A percentile compares a stretch with the other conserved stretches of the same genome.
Evolutionary conservation across 2,888 invertebrate species (phyloP).

Genomic region (Ormyrus nitidulus): DNA sequence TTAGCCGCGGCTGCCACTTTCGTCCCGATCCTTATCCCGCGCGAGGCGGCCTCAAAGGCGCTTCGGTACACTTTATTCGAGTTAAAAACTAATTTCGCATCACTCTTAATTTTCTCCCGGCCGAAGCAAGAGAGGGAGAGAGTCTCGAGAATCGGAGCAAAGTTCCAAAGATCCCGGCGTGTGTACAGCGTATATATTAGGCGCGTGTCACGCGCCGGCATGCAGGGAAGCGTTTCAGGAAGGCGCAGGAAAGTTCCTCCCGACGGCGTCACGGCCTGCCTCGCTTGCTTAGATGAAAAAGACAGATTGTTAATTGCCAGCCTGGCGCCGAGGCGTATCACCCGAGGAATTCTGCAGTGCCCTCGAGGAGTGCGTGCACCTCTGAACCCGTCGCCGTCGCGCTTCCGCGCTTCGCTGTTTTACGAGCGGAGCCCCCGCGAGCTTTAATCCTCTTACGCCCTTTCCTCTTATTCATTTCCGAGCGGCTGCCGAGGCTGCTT

Average conservation of each 20-base stretch:
- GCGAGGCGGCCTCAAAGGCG: too few species aligned
- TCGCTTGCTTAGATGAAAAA: conserved; percentile 27
- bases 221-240: too few species aligned
- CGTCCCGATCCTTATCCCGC: neutral
- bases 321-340: conserved; percentile 5
- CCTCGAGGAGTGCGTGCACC: conserved; percentile 29
- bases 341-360: conserved; percentile 31
- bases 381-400: conserved; percentile 9
- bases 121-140: neutral
- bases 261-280: neutral
- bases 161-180: too few species aligned
- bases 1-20: too few species aligned
- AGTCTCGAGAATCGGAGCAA: neutral
- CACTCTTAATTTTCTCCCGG: neutral
- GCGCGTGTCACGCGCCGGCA: neutral
- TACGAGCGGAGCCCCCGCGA: too few species aligned
- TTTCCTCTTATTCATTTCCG: too few species aligned
- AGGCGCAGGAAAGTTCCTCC: neutral
- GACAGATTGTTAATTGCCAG: conserved; percentile 47
- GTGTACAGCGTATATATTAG: neutral
- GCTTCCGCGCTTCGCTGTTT: too few species aligned
- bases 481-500: too few species aligned
- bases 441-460: too few species aligned
- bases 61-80: too few species aligned
- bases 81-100: too few species aligned